Percentiles rank a stretch among this genome's conserved stretches.
Evolutionary conservation across 2,888 invertebrate species (phyloP).

Genomic region (Muschampia plurimacula): DNA sequence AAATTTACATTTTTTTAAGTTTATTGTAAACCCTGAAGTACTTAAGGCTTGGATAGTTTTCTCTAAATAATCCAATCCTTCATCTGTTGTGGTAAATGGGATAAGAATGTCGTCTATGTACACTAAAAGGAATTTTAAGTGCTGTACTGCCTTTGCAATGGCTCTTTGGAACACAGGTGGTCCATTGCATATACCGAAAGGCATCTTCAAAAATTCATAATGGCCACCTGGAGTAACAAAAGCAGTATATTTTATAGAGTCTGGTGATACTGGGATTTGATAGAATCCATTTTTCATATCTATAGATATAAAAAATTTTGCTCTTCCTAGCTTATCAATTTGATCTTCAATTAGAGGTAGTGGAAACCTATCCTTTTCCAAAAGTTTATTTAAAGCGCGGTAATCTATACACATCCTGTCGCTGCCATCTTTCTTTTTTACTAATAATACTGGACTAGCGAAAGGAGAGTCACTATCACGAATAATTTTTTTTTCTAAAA

Average conservation of each 20-base stretch:
- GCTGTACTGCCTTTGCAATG: constrained; percentile 42
- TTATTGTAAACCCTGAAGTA: background rate
- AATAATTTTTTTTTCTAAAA: constrained; percentile 41
- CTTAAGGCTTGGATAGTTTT: background rate
- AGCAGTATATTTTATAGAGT: constrained; percentile 43
- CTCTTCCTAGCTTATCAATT: constrained; percentile 35
- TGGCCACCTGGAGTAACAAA: constrained; percentile 44
- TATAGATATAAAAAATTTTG: constrained; percentile 43
- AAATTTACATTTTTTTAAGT: background rate
- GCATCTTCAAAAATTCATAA: constrained; percentile 47
- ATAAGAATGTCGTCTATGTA: constrained; percentile 46
- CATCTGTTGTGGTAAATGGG: constrained; percentile 28
- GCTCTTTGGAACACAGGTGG: constrained; percentile 46
- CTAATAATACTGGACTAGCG: constrained; percentile 46
- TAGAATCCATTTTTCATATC: constrained; percentile 45
- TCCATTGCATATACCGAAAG: constrained; percentile 47
- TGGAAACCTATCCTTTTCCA: constrained; percentile 45
- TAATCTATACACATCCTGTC: constrained; percentile 47
- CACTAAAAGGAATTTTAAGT: constrained; percentile 42
- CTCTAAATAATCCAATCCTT: background rate
- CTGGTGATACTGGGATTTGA: constrained; percentile 39
- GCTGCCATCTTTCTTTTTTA: constrained; percentile 46
- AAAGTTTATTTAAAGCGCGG: constrained; percentile 43
- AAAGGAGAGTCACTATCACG: constrained; percentile 43
- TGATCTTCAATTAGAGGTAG: constrained; percentile 43